Percentiles rank a stretch among this genome's conserved stretches.
Evolutionary conservation across 2,888 invertebrate species (phyloP).

Genomic region (Agrotis segetum): DNA sequence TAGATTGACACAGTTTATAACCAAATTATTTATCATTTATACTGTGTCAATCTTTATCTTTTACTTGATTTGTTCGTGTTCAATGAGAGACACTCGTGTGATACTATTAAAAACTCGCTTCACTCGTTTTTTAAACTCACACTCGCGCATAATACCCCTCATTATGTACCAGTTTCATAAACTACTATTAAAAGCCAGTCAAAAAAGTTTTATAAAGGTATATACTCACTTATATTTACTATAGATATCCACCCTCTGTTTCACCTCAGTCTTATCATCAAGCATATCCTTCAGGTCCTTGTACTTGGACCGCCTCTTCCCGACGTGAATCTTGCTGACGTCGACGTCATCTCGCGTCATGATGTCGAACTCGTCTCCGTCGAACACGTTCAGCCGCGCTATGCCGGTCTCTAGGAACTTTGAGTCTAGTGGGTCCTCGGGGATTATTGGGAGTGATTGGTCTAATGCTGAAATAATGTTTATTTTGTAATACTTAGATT

Average conservation of each 20-base stretch:
- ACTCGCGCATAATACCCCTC: too few species aligned
- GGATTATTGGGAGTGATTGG: conserved; percentile 91
- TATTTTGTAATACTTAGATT: not conserved
- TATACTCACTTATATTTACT: conserved; percentile 90
- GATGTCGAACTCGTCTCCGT: conserved; percentile 95
- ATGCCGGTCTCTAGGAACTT: conserved; percentile 90
- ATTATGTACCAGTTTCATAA: too few species aligned
- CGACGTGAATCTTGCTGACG: conserved; percentile 83
- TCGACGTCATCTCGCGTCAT: conserved; percentile 92
- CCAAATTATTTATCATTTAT: too few species aligned
- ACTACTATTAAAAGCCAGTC: too few species aligned
- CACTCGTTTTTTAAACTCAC: too few species aligned
- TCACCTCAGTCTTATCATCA: conserved; percentile 92
- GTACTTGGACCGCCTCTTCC: conserved; percentile 92
- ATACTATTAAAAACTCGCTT: too few species aligned
- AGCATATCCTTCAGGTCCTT: conserved; percentile 92
- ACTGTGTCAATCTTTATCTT: too few species aligned
- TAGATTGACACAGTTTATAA: too few species aligned
- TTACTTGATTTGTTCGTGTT: too few species aligned
- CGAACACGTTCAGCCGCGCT: conserved; percentile 93
- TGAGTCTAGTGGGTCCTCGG: conserved; percentile 91
- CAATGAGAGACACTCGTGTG: too few species aligned
- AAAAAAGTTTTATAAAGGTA: too few species aligned
- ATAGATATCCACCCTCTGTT: conserved; percentile 90
- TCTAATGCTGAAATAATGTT: conserved; percentile 80